Evolutionary conservation across 1,140 invertebrate genomes (phyloP).

Genomic region (Pantala flavescens): DNA sequence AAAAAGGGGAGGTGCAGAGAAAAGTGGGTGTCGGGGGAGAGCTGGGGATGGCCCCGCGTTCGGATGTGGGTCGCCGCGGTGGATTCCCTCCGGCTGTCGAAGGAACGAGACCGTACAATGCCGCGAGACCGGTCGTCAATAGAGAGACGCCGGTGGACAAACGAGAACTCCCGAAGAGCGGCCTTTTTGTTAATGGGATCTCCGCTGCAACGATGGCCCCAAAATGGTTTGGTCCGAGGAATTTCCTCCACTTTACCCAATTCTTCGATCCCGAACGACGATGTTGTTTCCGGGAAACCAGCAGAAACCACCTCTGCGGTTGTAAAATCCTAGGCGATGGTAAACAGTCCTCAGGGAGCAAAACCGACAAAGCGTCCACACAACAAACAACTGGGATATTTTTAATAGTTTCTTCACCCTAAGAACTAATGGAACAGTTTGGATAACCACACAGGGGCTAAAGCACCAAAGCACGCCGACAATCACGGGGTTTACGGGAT

Average conservation of each 20-base stretch:
- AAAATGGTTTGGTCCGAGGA: neutral
- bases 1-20: neutral
- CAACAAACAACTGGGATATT: too few species aligned
- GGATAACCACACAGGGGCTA: too few species aligned
- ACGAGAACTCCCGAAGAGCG: neutral
- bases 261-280: too few species aligned
- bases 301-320: too few species aligned
- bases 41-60: neutral
- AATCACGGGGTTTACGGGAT: too few species aligned
- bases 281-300: neutral
- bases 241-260: neutral
- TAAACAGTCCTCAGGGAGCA: too few species aligned
- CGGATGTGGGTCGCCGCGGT: constrained; percentile 4
- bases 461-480: too few species aligned
- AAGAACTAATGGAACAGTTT: too few species aligned
- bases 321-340: too few species aligned
- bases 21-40: neutral
- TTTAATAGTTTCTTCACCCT: too few species aligned
- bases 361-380: too few species aligned
- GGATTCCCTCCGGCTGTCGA: neutral
- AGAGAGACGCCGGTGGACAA: neutral
- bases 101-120: neutral
- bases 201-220: neutral
- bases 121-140: constrained; percentile 1
- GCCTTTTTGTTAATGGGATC: neutral